Evolutionary conservation across 2,888 invertebrate genomes (phyloP), one percentile per base, ranked within the genome.

Genomic region (Chloromyia formosa): DNA sequence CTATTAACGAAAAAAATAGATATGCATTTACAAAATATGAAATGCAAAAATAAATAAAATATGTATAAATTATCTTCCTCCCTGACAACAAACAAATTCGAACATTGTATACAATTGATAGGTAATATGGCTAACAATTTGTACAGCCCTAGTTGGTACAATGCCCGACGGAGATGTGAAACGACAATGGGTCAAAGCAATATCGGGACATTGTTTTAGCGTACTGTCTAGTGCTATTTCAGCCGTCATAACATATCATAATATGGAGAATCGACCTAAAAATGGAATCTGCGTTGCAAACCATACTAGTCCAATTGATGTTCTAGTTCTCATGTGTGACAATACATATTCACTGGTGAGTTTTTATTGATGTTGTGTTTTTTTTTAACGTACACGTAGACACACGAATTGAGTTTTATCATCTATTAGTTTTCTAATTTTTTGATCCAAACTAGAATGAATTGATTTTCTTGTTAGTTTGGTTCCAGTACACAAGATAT

Each of bases 241-340:
- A 9, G 91, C 93, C 35, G 94, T 95, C 77, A 91, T 95, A 80
- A 92, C 91, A 27, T 95, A 94, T 86, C 94, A 96, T 86, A 94
- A 92, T 84, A 90, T 90, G 73, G 94, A 96, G 83, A 94, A 96
- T 85, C 90, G 90, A 80, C 97, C 97, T 42, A 90, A 90, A 80
- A 88, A 86, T 78, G 91, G 91, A 58, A 98, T 98, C 81, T 98
- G 98, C 87, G 99, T 99, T 35, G 98, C 98, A 64, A 99, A 99
- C 87, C 99, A 99, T 87, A 99, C 99, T 4, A 97, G 97, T 77
- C 99, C 99, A 1, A 97, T 99, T 79, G 99, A 99, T 86, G 97
- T 96, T 74, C 90, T 98, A 80, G 93, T 99, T 79, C 89, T 99
- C 73, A 96, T 97, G 90, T 96, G 96, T 86, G 98, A 99, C 87